phyloP scores from a whole-genome alignment of 2,888 invertebrate species.

The Rugalucina vietnamica region DNA sequence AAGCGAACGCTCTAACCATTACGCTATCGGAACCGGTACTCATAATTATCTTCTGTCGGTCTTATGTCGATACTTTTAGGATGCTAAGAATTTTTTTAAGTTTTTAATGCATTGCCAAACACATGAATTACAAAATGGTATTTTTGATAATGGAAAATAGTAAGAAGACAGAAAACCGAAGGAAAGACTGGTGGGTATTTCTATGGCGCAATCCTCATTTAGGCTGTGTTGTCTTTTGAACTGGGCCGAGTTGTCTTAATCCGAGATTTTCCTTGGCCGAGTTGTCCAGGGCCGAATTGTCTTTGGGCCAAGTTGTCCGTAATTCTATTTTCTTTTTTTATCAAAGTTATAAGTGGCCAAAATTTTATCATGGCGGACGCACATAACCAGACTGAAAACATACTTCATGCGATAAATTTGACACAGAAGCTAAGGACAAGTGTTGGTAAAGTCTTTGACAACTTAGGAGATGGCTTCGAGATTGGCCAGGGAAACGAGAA shows the following conservation, averaged over 20 bases:
- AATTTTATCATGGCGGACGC: slow-evolving; percentile 1
- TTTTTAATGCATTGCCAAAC: neutral
- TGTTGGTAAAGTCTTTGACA: slow-evolving; percentile 78
- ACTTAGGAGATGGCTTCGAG: slow-evolving; percentile 76
- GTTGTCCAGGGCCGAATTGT: neutral
- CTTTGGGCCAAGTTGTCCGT: neutral
- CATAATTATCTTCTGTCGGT: no score
- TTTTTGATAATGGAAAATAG: no score
- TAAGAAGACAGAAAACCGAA: no score
- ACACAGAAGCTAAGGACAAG: slow-evolving; percentile 78
- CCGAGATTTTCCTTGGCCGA: neutral
- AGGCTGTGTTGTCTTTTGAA: no score
- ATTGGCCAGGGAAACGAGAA: slow-evolving; percentile 88
- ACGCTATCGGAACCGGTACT: no score
- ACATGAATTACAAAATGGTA: neutral
- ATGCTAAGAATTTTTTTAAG: no score
- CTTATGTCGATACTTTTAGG: no score
- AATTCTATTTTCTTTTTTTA: neutral
- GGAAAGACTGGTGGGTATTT: no score
- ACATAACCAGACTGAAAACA: slow-evolving; percentile 68
- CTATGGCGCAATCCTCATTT: no score
- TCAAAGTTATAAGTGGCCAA: no score
- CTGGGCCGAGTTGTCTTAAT: neutral
- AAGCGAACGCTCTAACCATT: no score
- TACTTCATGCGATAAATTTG: slow-evolving; percentile 74